phyloP scores from a whole-genome alignment of 2,888 invertebrate genomes.

The Lycaena phlaeas region DNA sequence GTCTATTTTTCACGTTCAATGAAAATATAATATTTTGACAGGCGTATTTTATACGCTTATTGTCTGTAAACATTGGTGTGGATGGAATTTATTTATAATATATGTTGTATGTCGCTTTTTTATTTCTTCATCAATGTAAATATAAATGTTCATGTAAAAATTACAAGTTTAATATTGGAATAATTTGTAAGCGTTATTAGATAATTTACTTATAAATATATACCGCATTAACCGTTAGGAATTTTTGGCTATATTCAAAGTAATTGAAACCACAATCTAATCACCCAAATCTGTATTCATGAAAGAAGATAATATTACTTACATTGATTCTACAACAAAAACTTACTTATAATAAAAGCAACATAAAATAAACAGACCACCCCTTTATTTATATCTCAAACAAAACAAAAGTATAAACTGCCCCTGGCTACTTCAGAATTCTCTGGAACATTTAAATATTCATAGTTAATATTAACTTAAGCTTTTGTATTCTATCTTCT shows the following conservation, averaged over 20 bases:
- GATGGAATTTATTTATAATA: too few species aligned
- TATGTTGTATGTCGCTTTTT: too few species aligned
- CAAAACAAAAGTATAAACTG: background rate
- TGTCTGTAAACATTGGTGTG: background rate
- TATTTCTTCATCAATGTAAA: too few species aligned
- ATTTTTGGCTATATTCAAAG: too few species aligned
- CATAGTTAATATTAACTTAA: background rate
- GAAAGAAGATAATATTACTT: too few species aligned
- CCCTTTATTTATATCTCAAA: background rate
- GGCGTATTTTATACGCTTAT: background rate
- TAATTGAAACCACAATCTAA: too few species aligned
- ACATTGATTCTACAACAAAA: background rate
- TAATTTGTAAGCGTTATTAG: too few species aligned
- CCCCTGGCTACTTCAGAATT: background rate
- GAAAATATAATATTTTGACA: constrained; percentile 1
- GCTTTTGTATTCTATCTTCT: background rate
- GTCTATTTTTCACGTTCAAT: background rate
- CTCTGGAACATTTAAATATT: background rate
- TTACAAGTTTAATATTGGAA: too few species aligned
- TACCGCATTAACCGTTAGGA: too few species aligned
- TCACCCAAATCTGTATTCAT: too few species aligned
- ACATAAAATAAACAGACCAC: background rate
- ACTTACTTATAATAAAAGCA: background rate
- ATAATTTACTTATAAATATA: too few species aligned
- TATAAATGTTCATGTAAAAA: too few species aligned